A percentile compares a stretch with the other conserved stretches of the same genome.
These are phyloP conservation scores for Anser cygnoides DNA, from an alignment of 2,113 vertebrate genomes.

Conservation along the genomic window DNA sequence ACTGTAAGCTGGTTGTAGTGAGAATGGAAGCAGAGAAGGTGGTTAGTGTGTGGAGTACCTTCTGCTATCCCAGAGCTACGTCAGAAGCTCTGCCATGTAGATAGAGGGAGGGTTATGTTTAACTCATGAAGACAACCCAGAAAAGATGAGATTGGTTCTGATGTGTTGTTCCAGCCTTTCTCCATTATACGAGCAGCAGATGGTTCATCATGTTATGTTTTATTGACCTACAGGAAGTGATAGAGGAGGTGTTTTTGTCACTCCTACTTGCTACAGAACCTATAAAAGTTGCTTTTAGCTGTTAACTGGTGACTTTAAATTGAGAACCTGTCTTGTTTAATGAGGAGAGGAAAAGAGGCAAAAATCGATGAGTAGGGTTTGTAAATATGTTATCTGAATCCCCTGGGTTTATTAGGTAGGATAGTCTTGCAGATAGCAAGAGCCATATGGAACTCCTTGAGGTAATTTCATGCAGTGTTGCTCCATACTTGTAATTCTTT, in stretches of 20 bases:
- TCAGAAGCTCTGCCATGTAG: not conserved
- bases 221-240: conserved; percentile 55
- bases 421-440: not conserved
- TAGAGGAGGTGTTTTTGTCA: conserved; percentile 59
- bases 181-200: conserved; percentile 44
- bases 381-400: conserved; percentile 39
- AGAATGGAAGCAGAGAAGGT: not conserved
- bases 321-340: conserved; percentile 47
- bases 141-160: conserved; percentile 43
- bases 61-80: not conserved
- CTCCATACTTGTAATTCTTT: conserved; percentile 39
- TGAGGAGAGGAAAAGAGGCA: conserved; percentile 3
- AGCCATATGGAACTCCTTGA: conserved; percentile 50
- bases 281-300: conserved; percentile 40
- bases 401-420: conserved; percentile 29
- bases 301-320: conserved; percentile 38
- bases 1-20: not conserved
- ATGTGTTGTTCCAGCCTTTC: conserved; percentile 47
- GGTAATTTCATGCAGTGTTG: conserved; percentile 53
- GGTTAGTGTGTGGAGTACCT: not conserved
- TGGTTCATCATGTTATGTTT: conserved; percentile 56
- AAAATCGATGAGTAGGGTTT: conserved; percentile 22
- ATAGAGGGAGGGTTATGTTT: conserved; percentile 30
- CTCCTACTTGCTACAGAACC: conserved; percentile 46
- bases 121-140: not conserved